Evolutionary conservation across 1,140 invertebrate species (phyloP).

Genomic region (Ooceraea biroi): DNA sequence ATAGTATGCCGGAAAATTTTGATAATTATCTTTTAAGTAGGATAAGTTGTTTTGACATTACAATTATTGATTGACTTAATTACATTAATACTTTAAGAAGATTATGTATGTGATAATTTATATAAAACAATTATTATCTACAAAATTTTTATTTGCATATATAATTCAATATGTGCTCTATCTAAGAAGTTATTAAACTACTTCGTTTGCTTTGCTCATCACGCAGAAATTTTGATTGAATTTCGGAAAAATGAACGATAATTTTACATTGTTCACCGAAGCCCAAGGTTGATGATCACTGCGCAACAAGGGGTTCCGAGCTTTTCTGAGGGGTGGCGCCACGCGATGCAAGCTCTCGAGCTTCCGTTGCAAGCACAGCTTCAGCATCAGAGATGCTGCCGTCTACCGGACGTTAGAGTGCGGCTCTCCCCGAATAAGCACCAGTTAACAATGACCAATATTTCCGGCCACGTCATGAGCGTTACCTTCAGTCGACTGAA

Average conservation of each 20-base stretch:
- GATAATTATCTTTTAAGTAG: background rate
- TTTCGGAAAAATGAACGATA: background rate
- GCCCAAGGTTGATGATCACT: conserved; percentile 59
- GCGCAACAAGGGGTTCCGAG: conserved; percentile 68
- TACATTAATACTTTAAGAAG: background rate
- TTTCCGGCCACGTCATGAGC: conserved; percentile 74
- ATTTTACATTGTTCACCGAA: conserved; percentile 5
- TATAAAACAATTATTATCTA: background rate
- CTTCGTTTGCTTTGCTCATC: background rate
- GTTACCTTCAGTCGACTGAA: conserved; percentile 78
- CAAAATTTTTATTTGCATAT: background rate
- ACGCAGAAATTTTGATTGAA: background rate
- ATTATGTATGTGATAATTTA: background rate
- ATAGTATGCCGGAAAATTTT: background rate
- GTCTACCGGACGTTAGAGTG: conserved; percentile 68
- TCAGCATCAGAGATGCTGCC: conserved; percentile 79
- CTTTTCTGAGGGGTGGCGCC: conserved; percentile 77
- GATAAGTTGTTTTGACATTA: background rate
- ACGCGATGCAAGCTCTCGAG: conserved; percentile 62
- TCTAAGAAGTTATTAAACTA: background rate
- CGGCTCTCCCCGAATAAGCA: conserved; percentile 65
- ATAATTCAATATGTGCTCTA: background rate
- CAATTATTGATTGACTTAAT: background rate
- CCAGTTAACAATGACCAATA: conserved; percentile 79
- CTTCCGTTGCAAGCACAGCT: conserved; percentile 44